Base-by-base conservation (phyloP, 2,797 vertebrate species). In the Allobates femoralis region DNA sequence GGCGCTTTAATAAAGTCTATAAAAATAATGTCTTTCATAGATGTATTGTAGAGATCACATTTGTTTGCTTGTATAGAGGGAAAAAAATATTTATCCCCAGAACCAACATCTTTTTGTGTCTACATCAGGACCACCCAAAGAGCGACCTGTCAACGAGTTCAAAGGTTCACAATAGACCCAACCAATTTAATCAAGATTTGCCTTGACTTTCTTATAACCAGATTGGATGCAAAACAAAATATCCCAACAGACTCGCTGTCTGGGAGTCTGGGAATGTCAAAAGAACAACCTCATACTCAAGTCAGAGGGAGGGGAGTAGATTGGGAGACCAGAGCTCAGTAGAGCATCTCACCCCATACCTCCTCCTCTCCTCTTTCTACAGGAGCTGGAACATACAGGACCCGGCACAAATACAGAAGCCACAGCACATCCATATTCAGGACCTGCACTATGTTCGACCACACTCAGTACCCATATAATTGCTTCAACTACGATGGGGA, bases 401-500 rank as follows among this genome's bases (percentile, higher is more conserved):
- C 83, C 82, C 78, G 50, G 69, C 77, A 85, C 83, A 85, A 80
- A 71, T 67, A 81, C 41, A 75, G 30, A 74, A 81, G 77, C n/a
- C 82, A 83, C 81, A 46, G 56, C 60, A 74, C 30, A 58, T 21
- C 81, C 64, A 64, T 74, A 56, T 74, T 74, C 14, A 76, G 88
- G 55, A 85, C 67, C 79, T 79, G 91, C 91, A 94, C 88, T 3
- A 99, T 99, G 98, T 99, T 99, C 89, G 97, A 99, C 91, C 97
- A 96, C 92, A 95, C 97, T 0, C 95, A 98, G 91, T 99, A 99
- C 87, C 98, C 98, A 83, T 99, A 99, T 87, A 99, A 99, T 92
- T 99, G 98, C 86, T 99, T 99, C 87, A 98, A 98, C 91, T 97
- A 99, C n/a, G 97, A 98, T 83, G 96, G 96, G 15, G 97, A 99